Conservation (phyloP, 1,140 invertebrate genomes). For the Bombus superbus region DNA sequence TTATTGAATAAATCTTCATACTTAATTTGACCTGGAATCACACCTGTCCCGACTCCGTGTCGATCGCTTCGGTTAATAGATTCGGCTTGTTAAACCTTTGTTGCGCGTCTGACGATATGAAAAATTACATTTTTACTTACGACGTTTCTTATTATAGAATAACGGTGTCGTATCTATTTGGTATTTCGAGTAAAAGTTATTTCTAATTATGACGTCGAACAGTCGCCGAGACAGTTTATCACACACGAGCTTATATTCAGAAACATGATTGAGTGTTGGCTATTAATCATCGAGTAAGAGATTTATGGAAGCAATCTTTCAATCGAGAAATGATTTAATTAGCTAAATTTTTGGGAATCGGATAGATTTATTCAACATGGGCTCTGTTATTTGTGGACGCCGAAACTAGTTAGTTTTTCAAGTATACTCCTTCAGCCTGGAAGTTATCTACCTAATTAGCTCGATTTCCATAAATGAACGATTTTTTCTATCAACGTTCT, state of each 20-base stretch:
- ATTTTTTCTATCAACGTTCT: too few species aligned
- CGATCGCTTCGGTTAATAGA: too few species aligned
- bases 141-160: not conserved
- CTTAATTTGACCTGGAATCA: not conserved
- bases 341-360: not conserved
- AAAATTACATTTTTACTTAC: not conserved
- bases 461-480: too few species aligned
- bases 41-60: not conserved
- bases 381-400: not conserved
- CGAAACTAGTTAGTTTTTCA: not conserved
- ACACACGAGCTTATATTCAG: not conserved
- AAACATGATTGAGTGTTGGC: conserved; percentile 12
- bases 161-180: not conserved
- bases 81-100: not conserved
- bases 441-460: not conserved
- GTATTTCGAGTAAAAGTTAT: not conserved
- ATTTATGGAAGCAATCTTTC: conserved; percentile 16
- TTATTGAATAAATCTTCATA: not conserved
- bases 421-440: not conserved
- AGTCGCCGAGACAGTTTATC: not conserved
- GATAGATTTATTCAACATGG: not conserved
- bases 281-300: conserved; percentile 11
- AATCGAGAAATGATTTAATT: conserved; percentile 23
- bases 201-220: conserved; percentile 7
- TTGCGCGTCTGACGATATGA: not conserved